Conservation (phyloP, 2,888 invertebrate genomes). For the Apeira syringaria region DNA sequence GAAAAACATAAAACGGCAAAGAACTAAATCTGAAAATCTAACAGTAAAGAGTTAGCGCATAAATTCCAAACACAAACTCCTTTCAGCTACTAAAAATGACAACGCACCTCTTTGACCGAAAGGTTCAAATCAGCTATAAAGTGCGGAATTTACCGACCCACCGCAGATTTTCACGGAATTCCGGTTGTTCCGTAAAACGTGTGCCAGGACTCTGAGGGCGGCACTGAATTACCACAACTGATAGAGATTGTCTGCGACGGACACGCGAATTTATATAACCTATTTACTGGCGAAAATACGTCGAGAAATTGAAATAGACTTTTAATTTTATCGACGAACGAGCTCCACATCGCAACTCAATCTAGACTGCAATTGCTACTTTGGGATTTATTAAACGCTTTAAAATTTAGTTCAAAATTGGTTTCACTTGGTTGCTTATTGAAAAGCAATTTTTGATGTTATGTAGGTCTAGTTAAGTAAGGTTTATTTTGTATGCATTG, state of each 20-base stretch:
- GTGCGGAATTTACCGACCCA: conserved; percentile 48
- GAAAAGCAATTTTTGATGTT: too few relatives aligned
- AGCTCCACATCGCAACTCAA: conserved; percentile 19
- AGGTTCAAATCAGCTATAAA: conserved; percentile 49
- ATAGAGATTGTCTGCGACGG: conserved; percentile 47
- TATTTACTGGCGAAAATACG: conserved; percentile 39
- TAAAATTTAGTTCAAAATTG: conserved; percentile 29
- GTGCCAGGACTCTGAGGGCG: conserved; percentile 47
- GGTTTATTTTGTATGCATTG: too few relatives aligned
- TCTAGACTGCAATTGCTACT: conserved; percentile 29
- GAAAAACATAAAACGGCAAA: too few relatives aligned
- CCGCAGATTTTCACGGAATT: conserved; percentile 44
- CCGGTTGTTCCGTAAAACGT: conserved; percentile 54
- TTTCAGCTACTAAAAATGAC: conserved; percentile 39
- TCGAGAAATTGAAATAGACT: conserved; percentile 37
- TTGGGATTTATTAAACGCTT: conserved; percentile 30
- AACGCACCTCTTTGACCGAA: conserved; percentile 45
- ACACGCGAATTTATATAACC: conserved; percentile 47
- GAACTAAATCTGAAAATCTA: conserved; percentile 3
- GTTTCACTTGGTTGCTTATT: too few relatives aligned
- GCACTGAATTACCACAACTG: conserved; percentile 58
- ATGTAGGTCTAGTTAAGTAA: too few relatives aligned
- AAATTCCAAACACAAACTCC: conserved; percentile 23
- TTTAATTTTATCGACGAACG: conserved; percentile 33
- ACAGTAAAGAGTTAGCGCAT: conserved; percentile 7